Evolutionary conservation across 1,140 invertebrate species (phyloP), one percentile per base, ranked within the genome.

Genomic region (Drosophila miranda): DNA sequence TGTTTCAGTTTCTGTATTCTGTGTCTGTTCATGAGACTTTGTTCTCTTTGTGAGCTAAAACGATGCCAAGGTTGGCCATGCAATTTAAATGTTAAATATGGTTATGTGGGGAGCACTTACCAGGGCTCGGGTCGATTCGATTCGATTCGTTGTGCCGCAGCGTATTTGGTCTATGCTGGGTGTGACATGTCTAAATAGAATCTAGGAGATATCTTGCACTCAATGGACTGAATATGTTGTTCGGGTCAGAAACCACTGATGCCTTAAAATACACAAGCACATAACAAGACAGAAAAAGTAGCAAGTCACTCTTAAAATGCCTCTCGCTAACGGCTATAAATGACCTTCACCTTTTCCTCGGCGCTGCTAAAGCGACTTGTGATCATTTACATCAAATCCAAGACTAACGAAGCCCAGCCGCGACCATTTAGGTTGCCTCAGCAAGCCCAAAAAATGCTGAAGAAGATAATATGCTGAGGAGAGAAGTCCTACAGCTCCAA

Each of bases 281-380:
- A 30, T 9, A 30, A 9, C 7, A 30, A 3, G 8, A 8, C 30
- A 30, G 14, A 62, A 14, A 50, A 38, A 52, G 48, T 63, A 52
- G 28, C 41, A 63, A 52, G 43, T 55, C 50, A 55, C 34, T 16
- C 28, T 14, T 44, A 21, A 52, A 63, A 55, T 67, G 42, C 23
- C 34, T 42, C 38, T 16, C 11, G 64, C 62, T 26, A 67, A 38
- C 49, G 62, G 62, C 64, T 34, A 23, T n/a, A 26, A 26, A 19
- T 55, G 62, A 54, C 70, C 70, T 70, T 70, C 42, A 79, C 76
- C 76, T 79, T 74, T 78, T 62, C 26, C 34, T 45, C 51, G 50
- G 41, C 41, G 46, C 62, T 53, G 42, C 30, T 42, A 30, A 62
- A 53, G 42, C 41, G 56, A 61, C 48, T 26, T 41, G 34, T 41